A percentile compares a stretch with the other conserved stretches of the same genome.
These are phyloP conservation scores for Platorchestia sp. DNA, from an alignment of 1,140 invertebrate species.

Conservation along the genomic window DNA sequence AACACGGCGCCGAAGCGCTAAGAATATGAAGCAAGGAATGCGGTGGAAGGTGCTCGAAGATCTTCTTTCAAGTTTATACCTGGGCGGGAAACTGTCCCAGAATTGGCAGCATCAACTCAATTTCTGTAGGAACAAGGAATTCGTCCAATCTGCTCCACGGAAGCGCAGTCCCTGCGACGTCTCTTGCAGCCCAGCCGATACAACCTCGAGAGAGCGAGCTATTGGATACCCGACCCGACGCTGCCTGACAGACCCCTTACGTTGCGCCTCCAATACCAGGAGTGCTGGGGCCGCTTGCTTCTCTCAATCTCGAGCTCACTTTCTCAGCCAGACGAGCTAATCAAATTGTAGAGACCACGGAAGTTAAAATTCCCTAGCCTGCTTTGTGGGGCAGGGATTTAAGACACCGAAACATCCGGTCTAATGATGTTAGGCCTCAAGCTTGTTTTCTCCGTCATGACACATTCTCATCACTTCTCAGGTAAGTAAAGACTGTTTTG, in stretches of 20 bases:
- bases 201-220: background rate
- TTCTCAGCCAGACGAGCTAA: background rate
- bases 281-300: background rate
- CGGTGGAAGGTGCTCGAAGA: background rate
- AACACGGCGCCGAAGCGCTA: background rate
- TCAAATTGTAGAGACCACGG: background rate
- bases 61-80: background rate
- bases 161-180: background rate
- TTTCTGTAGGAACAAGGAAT: background rate
- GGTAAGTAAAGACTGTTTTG: background rate
- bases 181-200: background rate
- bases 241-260: background rate
- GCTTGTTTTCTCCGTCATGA: background rate
- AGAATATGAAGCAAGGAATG: background rate
- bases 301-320: background rate
- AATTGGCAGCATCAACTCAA: conserved; percentile 43
- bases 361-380: background rate
- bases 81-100: background rate
- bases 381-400: background rate
- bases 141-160: background rate
- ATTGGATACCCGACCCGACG: background rate
- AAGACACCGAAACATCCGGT: background rate
- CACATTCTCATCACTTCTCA: background rate
- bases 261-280: background rate
- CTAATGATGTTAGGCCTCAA: background rate